Percentiles rank a stretch among this genome's conserved stretches.
phyloP scores from a whole-genome alignment of 2,797 vertebrate species.

The Eptatretus atami region DNA sequence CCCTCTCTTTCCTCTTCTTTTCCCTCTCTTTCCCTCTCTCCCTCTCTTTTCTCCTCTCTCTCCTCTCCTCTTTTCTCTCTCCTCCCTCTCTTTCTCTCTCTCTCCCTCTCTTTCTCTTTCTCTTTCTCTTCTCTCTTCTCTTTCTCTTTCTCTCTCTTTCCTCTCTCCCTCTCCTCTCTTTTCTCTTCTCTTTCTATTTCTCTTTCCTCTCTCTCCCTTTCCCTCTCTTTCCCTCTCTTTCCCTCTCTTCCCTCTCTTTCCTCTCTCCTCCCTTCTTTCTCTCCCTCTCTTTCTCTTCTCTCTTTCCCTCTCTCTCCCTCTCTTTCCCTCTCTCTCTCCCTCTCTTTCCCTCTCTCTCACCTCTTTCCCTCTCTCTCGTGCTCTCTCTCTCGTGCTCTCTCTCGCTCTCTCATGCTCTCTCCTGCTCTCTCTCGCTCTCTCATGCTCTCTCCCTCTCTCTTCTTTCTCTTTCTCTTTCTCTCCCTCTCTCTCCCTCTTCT shows the following conservation, averaged over 20 bases:
- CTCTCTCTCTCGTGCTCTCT: not conserved
- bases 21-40: not conserved
- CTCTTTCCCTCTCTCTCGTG: not conserved
- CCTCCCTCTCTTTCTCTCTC: no score
- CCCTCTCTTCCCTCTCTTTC: not conserved
- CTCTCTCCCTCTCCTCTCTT: no score
- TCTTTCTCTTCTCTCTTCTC: no score
- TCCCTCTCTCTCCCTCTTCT: no score
- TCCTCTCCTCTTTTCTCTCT: no score
- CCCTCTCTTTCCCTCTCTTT: not conserved
- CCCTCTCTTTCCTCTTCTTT: no score
- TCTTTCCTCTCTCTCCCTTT: not conserved
- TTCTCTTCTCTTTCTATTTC: no score
- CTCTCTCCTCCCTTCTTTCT: no score
- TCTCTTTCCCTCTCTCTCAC: not conserved
- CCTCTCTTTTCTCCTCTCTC: no score
- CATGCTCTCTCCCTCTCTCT: not conserved
- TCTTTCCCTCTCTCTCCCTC: not conserved
- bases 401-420: not conserved
- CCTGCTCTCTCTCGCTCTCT: not conserved
- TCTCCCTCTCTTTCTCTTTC: no score
- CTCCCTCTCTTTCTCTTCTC: no score
- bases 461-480: not conserved
- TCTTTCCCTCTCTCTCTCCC: not conserved
- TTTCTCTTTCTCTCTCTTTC: no score